Evolutionary conservation across 2,113 vertebrate genomes (phyloP).

Genomic region (Leptodactylus fuscus): DNA sequence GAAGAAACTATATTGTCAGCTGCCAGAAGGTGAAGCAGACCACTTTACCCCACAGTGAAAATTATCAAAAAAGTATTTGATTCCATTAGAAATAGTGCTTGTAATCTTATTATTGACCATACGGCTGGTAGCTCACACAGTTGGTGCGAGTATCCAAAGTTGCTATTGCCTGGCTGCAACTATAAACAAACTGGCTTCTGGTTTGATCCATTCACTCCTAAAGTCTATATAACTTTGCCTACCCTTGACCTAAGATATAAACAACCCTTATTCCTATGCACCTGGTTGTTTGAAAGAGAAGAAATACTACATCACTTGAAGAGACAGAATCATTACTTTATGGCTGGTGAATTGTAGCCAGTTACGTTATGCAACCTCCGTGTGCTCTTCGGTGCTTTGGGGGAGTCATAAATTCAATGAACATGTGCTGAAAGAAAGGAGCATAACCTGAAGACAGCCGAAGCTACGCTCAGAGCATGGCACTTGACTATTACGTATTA

Average conservation of each 20-base stretch:
- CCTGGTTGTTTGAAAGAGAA: not conserved
- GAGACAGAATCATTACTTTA: not conserved
- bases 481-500: not conserved
- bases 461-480: not conserved
- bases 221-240: not conserved
- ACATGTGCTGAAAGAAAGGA: slow-evolving; percentile 21
- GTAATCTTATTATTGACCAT: no score
- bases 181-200: not conserved
- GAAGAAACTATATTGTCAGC: no score
- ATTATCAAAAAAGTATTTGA: no score
- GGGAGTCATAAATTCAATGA: slow-evolving; percentile 33
- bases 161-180: not conserved
- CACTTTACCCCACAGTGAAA: no score
- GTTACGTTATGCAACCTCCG: not conserved
- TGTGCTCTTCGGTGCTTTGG: not conserved
- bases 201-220: no score
- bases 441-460: slow-evolving; percentile 26
- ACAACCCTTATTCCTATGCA: no score
- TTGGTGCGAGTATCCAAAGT: not conserved
- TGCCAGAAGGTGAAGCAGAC: no score
- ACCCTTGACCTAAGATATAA: not conserved
- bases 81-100: no score
- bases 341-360: not conserved
- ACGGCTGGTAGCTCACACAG: no score
- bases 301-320: slow-evolving; percentile 20